Conservation (phyloP, 2,888 invertebrate species). For the Apodemia duryi region DNA sequence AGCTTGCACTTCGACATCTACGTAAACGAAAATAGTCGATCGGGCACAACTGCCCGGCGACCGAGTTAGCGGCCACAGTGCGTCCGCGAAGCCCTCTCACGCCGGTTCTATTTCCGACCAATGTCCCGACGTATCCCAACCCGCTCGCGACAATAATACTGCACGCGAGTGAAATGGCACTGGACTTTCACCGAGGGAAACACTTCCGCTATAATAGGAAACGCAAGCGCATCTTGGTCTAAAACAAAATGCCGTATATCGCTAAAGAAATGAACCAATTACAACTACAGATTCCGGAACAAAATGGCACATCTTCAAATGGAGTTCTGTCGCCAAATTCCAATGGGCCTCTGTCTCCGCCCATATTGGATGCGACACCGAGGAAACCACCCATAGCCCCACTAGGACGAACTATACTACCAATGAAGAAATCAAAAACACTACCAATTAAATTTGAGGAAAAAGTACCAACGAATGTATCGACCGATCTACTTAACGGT, state of each 20-base stretch:
- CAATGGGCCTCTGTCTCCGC: conserved; percentile 62
- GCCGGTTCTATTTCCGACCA: conserved; percentile 76
- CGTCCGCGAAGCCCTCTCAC: conserved; percentile 70
- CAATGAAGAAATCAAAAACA: conserved; percentile 69
- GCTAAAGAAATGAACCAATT: conserved; percentile 45
- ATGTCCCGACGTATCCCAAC: conserved; percentile 64
- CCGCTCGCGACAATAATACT: conserved; percentile 63
- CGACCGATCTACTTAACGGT: conserved; percentile 51
- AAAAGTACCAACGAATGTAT: conserved; percentile 52
- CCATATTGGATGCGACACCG: conserved; percentile 60
- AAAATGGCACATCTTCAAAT: conserved; percentile 36
- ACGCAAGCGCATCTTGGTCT: conserved; percentile 53
- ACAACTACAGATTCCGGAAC: conserved; percentile 60
- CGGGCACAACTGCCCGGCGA: conserved; percentile 68
- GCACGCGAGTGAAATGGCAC: conserved; percentile 71
- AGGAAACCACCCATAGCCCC: conserved; percentile 70
- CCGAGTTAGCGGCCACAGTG: conserved; percentile 73
- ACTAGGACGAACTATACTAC: conserved; percentile 55
- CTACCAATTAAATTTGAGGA: conserved; percentile 69
- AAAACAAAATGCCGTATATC: conserved; percentile 58
- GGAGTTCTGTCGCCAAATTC: conserved; percentile 47
- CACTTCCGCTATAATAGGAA: conserved; percentile 68
- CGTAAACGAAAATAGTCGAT: conserved; percentile 76
- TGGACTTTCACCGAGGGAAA: conserved; percentile 63
- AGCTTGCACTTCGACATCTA: conserved; percentile 75